phyloP scores from a whole-genome alignment of 2,113 vertebrate species.

The Pagrus major region DNA sequence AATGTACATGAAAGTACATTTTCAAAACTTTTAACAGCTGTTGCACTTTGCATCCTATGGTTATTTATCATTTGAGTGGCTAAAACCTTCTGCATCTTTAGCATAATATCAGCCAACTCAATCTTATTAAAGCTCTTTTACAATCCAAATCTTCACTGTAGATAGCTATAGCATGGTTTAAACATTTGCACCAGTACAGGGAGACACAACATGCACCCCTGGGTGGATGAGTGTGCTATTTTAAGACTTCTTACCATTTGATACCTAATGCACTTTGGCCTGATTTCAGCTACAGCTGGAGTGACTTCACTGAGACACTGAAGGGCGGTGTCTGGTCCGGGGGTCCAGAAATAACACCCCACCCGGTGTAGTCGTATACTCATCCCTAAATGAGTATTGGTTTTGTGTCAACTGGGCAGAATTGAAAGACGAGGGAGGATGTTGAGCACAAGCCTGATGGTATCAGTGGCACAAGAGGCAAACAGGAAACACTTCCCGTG shows the following conservation, averaged over 20 bases:
- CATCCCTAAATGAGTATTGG: constrained; percentile 50
- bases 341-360: constrained; percentile 67
- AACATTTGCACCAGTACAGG: not conserved
- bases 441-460: constrained; percentile 63
- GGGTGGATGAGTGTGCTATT: constrained; percentile 54
- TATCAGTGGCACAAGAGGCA: constrained; percentile 69
- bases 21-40: not conserved
- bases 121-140: not conserved
- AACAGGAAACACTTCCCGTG: constrained; percentile 79
- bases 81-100: not conserved
- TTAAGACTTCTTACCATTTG: constrained; percentile 58
- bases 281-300: constrained; percentile 62
- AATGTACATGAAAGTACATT: not conserved
- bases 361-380: constrained; percentile 19
- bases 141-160: not conserved
- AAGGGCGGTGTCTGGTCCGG: constrained; percentile 43
- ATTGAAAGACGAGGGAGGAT: constrained; percentile 54
- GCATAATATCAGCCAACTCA: not conserved
- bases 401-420: constrained; percentile 57
- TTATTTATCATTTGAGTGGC: not conserved
- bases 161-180: not conserved
- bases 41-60: no score
- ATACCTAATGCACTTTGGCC: constrained; percentile 61
- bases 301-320: constrained; percentile 62
- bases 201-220: constrained; percentile 15